Percentiles rank a stretch among this genome's conserved stretches.
phyloP scores from a whole-genome alignment of 1,140 invertebrate genomes.

The Trissolcus basalis region DNA sequence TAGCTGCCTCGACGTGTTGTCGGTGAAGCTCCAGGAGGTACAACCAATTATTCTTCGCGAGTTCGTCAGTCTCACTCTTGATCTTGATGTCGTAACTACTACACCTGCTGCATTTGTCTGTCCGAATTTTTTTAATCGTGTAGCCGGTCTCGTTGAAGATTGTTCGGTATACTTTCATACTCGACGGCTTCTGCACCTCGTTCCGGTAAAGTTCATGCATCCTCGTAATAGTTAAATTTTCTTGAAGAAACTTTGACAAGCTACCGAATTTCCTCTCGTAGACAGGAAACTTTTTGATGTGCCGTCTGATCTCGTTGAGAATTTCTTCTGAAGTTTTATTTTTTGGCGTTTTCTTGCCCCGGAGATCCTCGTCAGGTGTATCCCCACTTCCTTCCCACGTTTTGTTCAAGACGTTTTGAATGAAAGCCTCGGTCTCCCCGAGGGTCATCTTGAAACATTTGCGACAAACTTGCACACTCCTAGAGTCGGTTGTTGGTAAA shows the following conservation, averaged over 20 bases:
- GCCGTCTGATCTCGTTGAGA: slow-evolving; percentile 8
- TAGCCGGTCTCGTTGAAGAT: no score
- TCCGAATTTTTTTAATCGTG: no score
- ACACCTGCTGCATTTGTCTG: slow-evolving; percentile 18
- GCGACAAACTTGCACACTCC: slow-evolving; percentile 18
- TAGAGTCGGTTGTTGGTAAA: background rate
- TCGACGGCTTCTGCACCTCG: no score
- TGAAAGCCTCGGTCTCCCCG: slow-evolving; percentile 32
- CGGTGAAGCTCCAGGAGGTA: slow-evolving; percentile 17
- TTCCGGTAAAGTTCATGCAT: no score
- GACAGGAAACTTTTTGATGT: slow-evolving; percentile 28
- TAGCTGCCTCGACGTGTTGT: slow-evolving; percentile 34
- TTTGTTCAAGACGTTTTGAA: slow-evolving; percentile 19
- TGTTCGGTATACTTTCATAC: no score
- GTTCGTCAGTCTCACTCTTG: slow-evolving; percentile 20
- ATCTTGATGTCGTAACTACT: slow-evolving; percentile 32
- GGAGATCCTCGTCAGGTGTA: slow-evolving; percentile 2
- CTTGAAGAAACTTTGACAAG: no score
- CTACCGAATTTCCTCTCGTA: slow-evolving; percentile 9
- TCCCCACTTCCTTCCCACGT: slow-evolving; percentile 11
- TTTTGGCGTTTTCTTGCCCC: slow-evolving; percentile 10
- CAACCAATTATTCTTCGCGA: slow-evolving; percentile 15
- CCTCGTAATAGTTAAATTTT: no score
- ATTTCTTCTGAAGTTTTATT: slow-evolving; percentile 7
- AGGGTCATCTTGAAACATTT: slow-evolving; percentile 29